Conservation (phyloP, 2,797 vertebrate species). For the Urocyon cinereoargenteus region DNA sequence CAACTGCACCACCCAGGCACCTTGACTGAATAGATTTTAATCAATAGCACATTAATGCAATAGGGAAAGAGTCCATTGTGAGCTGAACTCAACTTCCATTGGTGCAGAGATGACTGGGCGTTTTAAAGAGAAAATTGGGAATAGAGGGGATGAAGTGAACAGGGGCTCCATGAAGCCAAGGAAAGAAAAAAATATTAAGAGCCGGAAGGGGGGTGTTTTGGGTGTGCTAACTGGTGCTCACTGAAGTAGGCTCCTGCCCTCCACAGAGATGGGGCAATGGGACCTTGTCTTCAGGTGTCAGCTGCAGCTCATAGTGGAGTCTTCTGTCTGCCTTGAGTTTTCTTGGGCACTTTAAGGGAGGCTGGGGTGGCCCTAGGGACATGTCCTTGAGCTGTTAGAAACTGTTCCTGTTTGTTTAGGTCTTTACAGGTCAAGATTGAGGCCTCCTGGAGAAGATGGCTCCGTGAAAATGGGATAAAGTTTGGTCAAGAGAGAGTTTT, state of each 20-base stretch:
- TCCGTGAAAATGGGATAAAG: too few species aligned
- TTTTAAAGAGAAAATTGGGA: background rate
- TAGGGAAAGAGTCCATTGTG: background rate
- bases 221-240: background rate
- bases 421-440: background rate
- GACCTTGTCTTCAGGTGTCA: rapidly evolving
- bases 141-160: too few species aligned
- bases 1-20: background rate
- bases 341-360: too few species aligned
- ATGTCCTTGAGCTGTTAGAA: background rate
- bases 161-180: background rate
- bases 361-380: background rate
- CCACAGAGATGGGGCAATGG: background rate
- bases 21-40: background rate
- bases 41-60: background rate
- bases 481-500: background rate
- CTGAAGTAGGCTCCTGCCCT: background rate
- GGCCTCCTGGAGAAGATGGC: background rate
- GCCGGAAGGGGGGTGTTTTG: rapidly evolving
- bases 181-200: background rate
- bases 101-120: rapidly evolving
- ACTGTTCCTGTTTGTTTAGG: background rate
- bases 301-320: background rate
- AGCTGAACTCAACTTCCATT: too few species aligned
- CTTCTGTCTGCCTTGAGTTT: too few species aligned